A percentile compares a stretch with the other conserved stretches of the same genome.
Conservation (phyloP, 2,113 vertebrate genomes). For the Colius striatus region DNA sequence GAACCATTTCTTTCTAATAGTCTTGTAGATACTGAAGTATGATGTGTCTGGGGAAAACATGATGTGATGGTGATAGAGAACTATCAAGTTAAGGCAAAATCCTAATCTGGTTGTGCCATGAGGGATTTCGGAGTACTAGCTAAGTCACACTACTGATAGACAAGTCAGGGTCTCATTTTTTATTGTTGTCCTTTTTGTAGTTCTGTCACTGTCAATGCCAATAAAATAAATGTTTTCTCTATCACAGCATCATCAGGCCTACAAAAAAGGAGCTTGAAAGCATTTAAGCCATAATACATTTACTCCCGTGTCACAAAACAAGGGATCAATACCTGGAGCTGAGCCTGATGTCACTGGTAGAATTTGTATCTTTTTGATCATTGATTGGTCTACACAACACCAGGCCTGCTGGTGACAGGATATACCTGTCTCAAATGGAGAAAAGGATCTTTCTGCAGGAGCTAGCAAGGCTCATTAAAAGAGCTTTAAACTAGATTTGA, state of each 20-base stretch:
- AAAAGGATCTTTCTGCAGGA: background rate
- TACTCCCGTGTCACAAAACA: background rate
- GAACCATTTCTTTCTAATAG: background rate
- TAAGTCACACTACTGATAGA: background rate
- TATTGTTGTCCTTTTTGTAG: background rate
- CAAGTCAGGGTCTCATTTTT: background rate
- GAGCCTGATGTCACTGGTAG: background rate
- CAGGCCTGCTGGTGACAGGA: background rate
- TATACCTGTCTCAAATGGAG: background rate
- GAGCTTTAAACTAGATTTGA: background rate
- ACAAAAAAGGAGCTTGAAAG: background rate
- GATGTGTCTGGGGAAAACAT: background rate
- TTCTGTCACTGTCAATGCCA: background rate
- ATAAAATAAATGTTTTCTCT: background rate
- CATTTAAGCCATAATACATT: background rate
- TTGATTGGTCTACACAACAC: background rate
- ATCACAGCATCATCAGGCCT: background rate
- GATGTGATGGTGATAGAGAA: background rate
- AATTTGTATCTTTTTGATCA: background rate
- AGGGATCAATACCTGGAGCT: background rate
- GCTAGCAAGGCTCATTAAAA: background rate
- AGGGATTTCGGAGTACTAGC: background rate
- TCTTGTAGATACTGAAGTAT: background rate
- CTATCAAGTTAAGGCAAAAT: background rate
- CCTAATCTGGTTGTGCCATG: background rate